Evolutionary conservation across 2,113 vertebrate species (phyloP).

Genomic region (Onychostruthus taczanowskii): DNA sequence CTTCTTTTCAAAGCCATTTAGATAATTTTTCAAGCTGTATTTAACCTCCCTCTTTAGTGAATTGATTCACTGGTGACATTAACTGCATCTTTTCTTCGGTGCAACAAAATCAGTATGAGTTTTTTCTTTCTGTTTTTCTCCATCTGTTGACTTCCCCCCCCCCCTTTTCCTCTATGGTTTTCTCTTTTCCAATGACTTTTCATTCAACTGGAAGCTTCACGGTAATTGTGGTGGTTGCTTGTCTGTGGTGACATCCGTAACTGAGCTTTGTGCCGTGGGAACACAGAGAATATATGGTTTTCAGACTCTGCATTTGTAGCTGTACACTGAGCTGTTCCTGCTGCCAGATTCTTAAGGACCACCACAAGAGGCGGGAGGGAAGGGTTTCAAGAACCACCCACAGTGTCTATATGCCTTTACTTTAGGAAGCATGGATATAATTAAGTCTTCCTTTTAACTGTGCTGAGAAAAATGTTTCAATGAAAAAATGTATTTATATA

Average conservation of each 20-base stretch:
- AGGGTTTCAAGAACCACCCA: slow-evolving; percentile 58
- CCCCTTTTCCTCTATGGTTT: not conserved
- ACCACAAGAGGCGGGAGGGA: slow-evolving; percentile 49
- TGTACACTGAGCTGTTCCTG: slow-evolving; percentile 30
- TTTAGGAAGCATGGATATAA: slow-evolving; percentile 58
- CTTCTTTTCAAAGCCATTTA: not conserved
- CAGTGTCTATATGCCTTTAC: slow-evolving; percentile 58
- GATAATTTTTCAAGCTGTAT: not conserved
- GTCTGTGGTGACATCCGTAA: slow-evolving; percentile 4
- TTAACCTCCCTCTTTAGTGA: not conserved
- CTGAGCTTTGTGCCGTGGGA: slow-evolving; percentile 54
- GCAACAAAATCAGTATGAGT: not conserved
- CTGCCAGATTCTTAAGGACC: slow-evolving; percentile 56
- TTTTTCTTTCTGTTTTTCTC: not conserved
- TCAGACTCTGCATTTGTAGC: slow-evolving; percentile 38
- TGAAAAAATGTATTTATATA: not conserved
- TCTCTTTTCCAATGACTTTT: slow-evolving; percentile 34
- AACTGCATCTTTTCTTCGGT: not conserved
- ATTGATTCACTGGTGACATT: not conserved
- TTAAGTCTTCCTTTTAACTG: slow-evolving; percentile 50
- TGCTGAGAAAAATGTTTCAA: slow-evolving; percentile 48
- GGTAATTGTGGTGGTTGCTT: not conserved
- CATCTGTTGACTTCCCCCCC: not conserved
- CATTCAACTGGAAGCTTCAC: slow-evolving; percentile 31
- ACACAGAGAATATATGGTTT: slow-evolving; percentile 11